A percentile compares a stretch with the other conserved stretches of the same genome.
Evolutionary conservation across 2,888 invertebrate genomes (phyloP).

Genomic region (Elysia crispata): DNA sequence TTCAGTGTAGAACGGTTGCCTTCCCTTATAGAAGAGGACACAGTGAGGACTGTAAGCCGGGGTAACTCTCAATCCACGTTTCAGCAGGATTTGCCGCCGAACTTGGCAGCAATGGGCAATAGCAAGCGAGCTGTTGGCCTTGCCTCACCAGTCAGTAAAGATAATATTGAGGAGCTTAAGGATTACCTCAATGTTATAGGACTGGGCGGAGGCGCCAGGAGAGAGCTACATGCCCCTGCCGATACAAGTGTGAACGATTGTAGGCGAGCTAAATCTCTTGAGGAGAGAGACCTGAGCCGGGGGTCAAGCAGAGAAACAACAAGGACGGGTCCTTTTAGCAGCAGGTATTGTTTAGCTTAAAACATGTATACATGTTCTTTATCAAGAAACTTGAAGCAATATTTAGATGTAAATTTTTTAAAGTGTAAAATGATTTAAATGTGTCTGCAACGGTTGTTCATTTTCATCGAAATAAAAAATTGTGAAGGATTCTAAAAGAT

Average conservation of each 20-base stretch:
- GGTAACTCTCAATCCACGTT: not conserved
- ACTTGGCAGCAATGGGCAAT: not conserved
- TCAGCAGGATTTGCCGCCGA: not conserved
- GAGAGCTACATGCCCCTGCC: not conserved
- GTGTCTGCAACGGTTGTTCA: no score
- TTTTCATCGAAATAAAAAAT: no score
- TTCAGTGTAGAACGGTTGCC: not conserved
- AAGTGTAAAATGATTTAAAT: no score
- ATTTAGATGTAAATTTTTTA: no score
- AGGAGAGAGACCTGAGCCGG: no score
- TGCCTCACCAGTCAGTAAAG: not conserved
- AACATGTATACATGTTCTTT: no score
- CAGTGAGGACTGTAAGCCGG: not conserved
- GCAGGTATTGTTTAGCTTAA: no score
- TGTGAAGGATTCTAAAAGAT: no score
- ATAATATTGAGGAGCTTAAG: conserved; percentile 1
- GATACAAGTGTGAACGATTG: not conserved
- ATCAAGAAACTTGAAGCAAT: no score
- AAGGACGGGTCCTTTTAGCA: no score
- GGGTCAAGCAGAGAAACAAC: no score
- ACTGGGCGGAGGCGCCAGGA: not conserved
- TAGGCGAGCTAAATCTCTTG: not conserved
- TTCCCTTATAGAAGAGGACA: conserved; percentile 2
- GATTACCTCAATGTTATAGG: not conserved
- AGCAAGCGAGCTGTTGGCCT: not conserved